A percentile compares a stretch with the other conserved stretches of the same genome.
phyloP scores from a whole-genome alignment of 2,797 vertebrate species.

The Pampus argenteus region DNA sequence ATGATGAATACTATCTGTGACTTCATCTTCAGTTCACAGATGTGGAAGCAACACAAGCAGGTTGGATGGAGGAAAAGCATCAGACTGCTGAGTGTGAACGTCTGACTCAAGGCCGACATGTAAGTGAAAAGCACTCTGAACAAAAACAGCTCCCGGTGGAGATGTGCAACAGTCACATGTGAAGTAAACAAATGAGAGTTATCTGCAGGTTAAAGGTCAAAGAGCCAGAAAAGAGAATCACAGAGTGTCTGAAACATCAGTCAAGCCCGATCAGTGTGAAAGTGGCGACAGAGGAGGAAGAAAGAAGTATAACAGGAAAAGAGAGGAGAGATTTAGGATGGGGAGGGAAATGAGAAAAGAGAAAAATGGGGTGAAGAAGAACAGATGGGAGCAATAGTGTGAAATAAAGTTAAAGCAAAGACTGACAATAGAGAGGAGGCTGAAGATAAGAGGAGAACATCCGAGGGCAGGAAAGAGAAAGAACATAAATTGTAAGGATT shows the following conservation, averaged over 20 bases:
- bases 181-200: neutral
- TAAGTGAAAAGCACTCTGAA: conserved; percentile 35
- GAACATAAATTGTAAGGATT: neutral
- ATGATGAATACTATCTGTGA: too few species aligned
- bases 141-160: neutral
- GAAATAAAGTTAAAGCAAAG: neutral
- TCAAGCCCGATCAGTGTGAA: neutral
- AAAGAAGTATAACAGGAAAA: neutral
- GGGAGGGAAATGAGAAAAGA: neutral
- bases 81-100: neutral
- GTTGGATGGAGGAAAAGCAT: too few species aligned
- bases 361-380: neutral
- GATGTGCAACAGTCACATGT: neutral
- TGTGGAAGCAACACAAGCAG: too few species aligned
- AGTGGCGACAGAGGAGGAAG: neutral
- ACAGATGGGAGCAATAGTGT: neutral
- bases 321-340: neutral
- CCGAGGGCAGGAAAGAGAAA: neutral
- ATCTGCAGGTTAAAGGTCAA: conserved; percentile 15
- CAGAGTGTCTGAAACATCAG: neutral
- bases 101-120: neutral
- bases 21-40: too few species aligned
- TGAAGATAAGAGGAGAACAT: neutral
- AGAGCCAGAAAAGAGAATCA: conserved; percentile 6
- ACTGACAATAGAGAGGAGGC: neutral